Evolutionary conservation across 2,888 invertebrate genomes (phyloP), one percentile per base, ranked within the genome.

Genomic region (Sthenelais limicola): DNA sequence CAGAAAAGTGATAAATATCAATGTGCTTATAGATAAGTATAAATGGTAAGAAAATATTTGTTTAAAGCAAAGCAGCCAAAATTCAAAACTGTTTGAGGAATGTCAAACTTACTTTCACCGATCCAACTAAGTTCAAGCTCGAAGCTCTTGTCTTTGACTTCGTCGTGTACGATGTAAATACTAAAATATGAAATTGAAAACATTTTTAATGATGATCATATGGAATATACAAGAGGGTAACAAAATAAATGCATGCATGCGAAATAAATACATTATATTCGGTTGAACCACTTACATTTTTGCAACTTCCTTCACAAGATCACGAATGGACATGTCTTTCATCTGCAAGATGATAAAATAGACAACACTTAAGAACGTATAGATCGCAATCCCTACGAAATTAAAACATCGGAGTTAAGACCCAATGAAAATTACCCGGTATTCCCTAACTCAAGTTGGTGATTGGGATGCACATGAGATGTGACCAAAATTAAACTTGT

Each of bases 41-140:
- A 58, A 58, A 58, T 30, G 9, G 15, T 24, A 58, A 58, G n/a
- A 26, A 38, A 24, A 62, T n/a, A n/a, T 24, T 15, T 12, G 33
- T 15, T 9, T 32, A 15, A 62, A 18, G 33, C 21, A 62, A 12
- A 18, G 21, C n/a, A n/a, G n/a, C n/a, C n/a, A n/a, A n/a, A 12
- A 18, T 21, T 18, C 67, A 47, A 9, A 12, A 43, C 7, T 21
- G 7, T 24, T 21, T 12, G 9, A 56, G 9, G 30, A 12, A 7
- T 28, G 30, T 26, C 9, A 3, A 2, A 68, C 68, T 81, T 79
- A 88, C 88, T 92, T 82, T 92, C 92, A 69, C 95, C 94, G 18
- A 97, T 95, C 94, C 98, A 96, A 70, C 97, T 96, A 82, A 98
- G 91, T 88, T 98, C 98, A 81, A 97, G 89, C 85, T 97, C 97